Conservation (phyloP, 2,797 vertebrate genomes). For the Pangasius mekongensis region DNA sequence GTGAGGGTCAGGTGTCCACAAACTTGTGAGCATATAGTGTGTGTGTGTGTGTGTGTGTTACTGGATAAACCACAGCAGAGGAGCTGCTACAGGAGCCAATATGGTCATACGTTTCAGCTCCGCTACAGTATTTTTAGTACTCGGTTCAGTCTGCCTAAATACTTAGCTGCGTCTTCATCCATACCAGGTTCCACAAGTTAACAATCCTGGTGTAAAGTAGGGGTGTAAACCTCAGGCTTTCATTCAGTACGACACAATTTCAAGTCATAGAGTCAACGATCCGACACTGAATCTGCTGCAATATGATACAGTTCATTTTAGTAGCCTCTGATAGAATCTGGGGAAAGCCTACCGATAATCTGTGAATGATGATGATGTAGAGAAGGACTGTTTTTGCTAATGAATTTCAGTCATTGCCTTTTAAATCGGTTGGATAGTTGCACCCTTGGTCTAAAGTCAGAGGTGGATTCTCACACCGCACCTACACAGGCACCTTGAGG, state of each 20-base stretch:
- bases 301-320: neutral
- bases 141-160: neutral
- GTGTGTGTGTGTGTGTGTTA: neutral
- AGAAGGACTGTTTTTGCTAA: neutral
- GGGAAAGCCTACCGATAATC: neutral
- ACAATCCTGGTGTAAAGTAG: neutral
- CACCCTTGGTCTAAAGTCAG: neutral
- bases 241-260: neutral
- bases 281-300: neutral
- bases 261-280: neutral
- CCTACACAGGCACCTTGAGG: conserved; percentile 25
- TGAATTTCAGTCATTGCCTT: neutral
- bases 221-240: neutral
- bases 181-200: neutral
- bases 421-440: neutral
- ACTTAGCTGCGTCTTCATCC: neutral
- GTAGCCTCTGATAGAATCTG: neutral
- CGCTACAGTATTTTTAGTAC: neutral
- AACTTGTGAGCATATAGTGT: neutral
- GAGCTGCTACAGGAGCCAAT: neutral
- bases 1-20: neutral
- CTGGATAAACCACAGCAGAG: neutral
- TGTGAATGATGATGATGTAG: neutral
- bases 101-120: neutral
- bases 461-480: neutral